Evolutionary conservation across 2,797 vertebrate genomes (phyloP), one percentile per base, ranked within the genome.

Genomic region (Morus bassanus): DNA sequence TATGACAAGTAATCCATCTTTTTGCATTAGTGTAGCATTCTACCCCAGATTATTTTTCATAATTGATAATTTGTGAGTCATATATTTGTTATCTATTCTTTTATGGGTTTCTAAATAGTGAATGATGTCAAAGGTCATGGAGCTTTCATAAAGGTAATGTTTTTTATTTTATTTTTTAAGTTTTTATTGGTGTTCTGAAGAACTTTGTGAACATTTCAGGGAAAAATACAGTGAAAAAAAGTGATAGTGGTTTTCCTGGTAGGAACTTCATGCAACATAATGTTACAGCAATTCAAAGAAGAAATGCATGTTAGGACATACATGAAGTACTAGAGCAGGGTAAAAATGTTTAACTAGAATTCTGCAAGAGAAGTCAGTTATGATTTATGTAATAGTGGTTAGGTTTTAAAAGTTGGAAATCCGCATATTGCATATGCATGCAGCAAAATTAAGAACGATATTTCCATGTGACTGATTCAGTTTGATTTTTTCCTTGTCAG

Each of bases 1-100:
- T 98, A 94, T 98, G 97, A 97, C 96, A 98, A 97, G 96, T 95
- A 95, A 98, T 98, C 94, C 96, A 98, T 98, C 98, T 98, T 98
- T 97, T 97, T 97, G 79, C 86, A 93, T 98, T 98, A 97, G 51
- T 86, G 60, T 50, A 96, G 96, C 86, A 83, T 97, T 98, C 81
- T 95, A 96, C 88, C 92, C 85, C 91, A 97, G 95, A 97, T 97
- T 98, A 96, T 97, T 98, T 98, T 98, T 98, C 89, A 91, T 98
- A 98, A 98, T 97, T 98, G 97, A 97, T 98, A 90, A 98, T 98
- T 97, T 95, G 70, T 97, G 97, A 97, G 96, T 98, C 96, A 95
- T 97, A 94, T 98, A 93, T 98, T 98, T 97, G 93, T 97, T 98
- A 93, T 96, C 95, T 97, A 33, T 98, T 98, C 94, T 98, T 97